Evolutionary conservation across 2,888 invertebrate species (phyloP).

Genomic region (Anticlea derivata): DNA sequence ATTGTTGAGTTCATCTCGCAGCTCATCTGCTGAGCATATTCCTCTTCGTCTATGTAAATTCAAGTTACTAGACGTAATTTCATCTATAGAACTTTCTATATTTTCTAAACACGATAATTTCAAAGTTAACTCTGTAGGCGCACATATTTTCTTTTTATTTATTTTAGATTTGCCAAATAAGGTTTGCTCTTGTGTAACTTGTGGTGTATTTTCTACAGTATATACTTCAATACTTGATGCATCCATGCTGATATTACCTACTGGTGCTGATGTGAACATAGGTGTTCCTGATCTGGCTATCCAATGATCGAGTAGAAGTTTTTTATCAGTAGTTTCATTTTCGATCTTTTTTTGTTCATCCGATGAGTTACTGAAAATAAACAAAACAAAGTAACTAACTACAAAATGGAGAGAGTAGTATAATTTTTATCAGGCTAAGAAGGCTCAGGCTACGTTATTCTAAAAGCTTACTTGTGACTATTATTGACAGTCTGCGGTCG

Average conservation of each 20-base stretch:
- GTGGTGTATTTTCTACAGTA: slow-evolving; percentile 77
- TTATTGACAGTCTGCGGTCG: slow-evolving; percentile 40
- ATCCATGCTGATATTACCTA: slow-evolving; percentile 70
- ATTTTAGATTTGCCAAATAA: slow-evolving; percentile 46
- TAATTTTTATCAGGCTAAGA: too few relatives aligned
- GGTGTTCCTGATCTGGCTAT: slow-evolving; percentile 78
- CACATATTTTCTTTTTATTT: slow-evolving; percentile 71
- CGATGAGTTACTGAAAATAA: slow-evolving; percentile 42
- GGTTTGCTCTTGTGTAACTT: slow-evolving; percentile 51
- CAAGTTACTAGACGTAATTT: slow-evolving; percentile 70
- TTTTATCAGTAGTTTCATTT: slow-evolving; percentile 77
- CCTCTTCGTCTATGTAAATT: slow-evolving; percentile 82
- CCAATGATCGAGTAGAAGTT: slow-evolving; percentile 79
- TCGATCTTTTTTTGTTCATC: slow-evolving; percentile 57
- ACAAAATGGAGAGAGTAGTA: too few relatives aligned
- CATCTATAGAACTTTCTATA: slow-evolving; percentile 74
- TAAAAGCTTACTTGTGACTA: slow-evolving; percentile 43
- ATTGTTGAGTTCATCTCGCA: slow-evolving; percentile 70
- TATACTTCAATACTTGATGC: slow-evolving; percentile 75
- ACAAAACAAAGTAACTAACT: not conserved
- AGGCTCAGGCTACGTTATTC: not conserved
- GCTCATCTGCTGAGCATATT: slow-evolving; percentile 82
- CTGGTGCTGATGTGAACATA: slow-evolving; percentile 75
- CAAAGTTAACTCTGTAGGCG: slow-evolving; percentile 75
- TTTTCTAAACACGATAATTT: slow-evolving; percentile 71